Evolutionary conservation across 2,888 invertebrate species (phyloP), one percentile per base, ranked within the genome.

Genomic region (Brachyopa scutellaris): DNA sequence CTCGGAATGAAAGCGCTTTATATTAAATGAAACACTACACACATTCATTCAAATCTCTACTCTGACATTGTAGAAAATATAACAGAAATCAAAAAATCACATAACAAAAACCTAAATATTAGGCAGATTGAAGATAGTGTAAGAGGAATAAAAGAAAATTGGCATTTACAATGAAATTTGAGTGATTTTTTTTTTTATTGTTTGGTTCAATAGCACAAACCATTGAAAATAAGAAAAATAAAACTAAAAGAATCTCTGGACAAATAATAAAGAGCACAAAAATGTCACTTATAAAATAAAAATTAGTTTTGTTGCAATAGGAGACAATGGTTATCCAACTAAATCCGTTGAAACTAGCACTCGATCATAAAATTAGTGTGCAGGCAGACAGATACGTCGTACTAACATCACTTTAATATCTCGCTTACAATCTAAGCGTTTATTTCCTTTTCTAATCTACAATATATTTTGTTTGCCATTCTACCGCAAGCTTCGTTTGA

Each of bases 81-180:
- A 62, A 38, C 9, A 59, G 40, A 53, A 26, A 67, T 11, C 23
- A 23, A 61, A 59, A 73, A 3, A 45, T 23, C 40, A 51, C 15
- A 45, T 38, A 40, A 45, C 49, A 64, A 69, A 67, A 80, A 74
- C 80, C 80, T 80, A 80, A 80, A 80, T 80, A 80, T 80, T 80
- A 80, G 80, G 80, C 69, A 80, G 74, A 76, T 64, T 59, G 49
- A 66, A 51, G 21, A 42, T 17, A 26, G 45, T 33, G 45, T 23
- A 33, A 31, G 47, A 42, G 8, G 33, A 69, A 64, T 70, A 53
- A 73, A 69, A 42, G 36, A 45, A 47, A 64, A 61, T 33, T 45
- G 8, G 49, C 38, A 67, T 15, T 45, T 23, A 31, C 26, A 13
- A 40, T 53, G 13, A 21, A 15, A 45, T 17, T 29, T 29, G 11